Evolutionary conservation across 2,888 invertebrate species (phyloP), one percentile per base, ranked within the genome.

Genomic region (Tachina fera): DNA sequence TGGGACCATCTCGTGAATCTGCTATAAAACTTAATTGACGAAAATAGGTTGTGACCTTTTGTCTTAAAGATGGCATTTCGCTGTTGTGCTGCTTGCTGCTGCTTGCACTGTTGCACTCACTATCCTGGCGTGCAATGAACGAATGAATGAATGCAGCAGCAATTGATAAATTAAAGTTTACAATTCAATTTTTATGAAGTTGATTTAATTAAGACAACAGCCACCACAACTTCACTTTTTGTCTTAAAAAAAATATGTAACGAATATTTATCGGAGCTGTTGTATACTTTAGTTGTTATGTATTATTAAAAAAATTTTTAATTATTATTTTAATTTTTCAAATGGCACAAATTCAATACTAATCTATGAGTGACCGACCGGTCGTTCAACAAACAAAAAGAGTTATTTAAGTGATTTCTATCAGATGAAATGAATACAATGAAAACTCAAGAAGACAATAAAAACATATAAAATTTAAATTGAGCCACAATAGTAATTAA

Each of bases 1-100:
- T 87, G 63, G 89, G 88, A 89, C 89, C 94, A 91, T 93, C 94
- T 90, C 92, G 93, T 67, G 94, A 94, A 89, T 95, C 95, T 86
- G 94, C 94, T 87, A 95, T 94, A 89, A 95, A 95, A 89, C 96
- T 96, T 87, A 96, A 93, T 91, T 96, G 96, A 87, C 96, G 94
- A 92, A 96, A 95, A 91, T 96, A 96, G 87, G 95, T 95, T 86
- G 95, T 95, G 88, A 96, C 95, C 92, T 95, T 94, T 93, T 96
- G 95, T 78, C 95, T 93, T 89, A 96, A 93, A 82, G 95, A 96
- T 89, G 96, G 95, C 96, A 96, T 96, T 43, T 56, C 49, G 71
- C 45, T 61, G 81, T 14, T 68, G 19, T 49, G 45, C 13, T 56
- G 31, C 58, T 39, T 56, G 31, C 58, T 39, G 14, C 49, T 49